Evolutionary conservation across 1,140 invertebrate genomes (phyloP), one percentile per base, ranked within the genome.

Genomic region (Aphis gossypii): DNA sequence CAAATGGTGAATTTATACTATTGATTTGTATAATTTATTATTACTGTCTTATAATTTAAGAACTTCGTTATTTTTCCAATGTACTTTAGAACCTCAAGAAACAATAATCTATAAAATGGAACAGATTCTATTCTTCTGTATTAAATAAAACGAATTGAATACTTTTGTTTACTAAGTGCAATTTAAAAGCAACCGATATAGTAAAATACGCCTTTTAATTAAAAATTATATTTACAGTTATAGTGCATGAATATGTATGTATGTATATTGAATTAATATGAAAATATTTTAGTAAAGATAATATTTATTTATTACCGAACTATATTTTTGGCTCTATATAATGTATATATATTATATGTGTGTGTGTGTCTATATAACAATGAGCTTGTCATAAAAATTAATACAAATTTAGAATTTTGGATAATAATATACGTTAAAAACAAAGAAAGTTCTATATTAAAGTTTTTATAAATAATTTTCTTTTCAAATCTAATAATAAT

Each of bases 251-350:
- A 76, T 76, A 76, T 76, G 60, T 76, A 68, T n/a, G 25, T 30
- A n/a, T 76, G 3, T 76, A 76, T 76, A n/a, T n/a, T 76, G 60
- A 76, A 76, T n/a, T 76, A n/a, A 76, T n/a, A 76, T n/a, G 60
- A 76, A 76, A 76, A 76, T 30, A 14, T 76, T 76, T 76, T 76
- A 76, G 30, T n/a, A 76, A 76, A 76, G n/a, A 76, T n/a, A 76
- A 76, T 76, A 76, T 76, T 76, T 76, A 76, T 68, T 68, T 68
- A n/a, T 76, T 76, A 76, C n/a, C n/a, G 30, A 76, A 76, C n/a
- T 76, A 6, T 56, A 7, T 30, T 60, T 46, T 60, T 14, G 30
- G 30, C 11, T 60, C 30, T 60, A 30, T 60, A 30, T 30, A 14
- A 60, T 60, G 11, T 7, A 11, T 68, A 18, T 76, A 18, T 68